Percentiles rank a stretch among this genome's conserved stretches.
Evolutionary conservation across 2,113 vertebrate species (phyloP).

Genomic region (Corythaeola cristata): DNA sequence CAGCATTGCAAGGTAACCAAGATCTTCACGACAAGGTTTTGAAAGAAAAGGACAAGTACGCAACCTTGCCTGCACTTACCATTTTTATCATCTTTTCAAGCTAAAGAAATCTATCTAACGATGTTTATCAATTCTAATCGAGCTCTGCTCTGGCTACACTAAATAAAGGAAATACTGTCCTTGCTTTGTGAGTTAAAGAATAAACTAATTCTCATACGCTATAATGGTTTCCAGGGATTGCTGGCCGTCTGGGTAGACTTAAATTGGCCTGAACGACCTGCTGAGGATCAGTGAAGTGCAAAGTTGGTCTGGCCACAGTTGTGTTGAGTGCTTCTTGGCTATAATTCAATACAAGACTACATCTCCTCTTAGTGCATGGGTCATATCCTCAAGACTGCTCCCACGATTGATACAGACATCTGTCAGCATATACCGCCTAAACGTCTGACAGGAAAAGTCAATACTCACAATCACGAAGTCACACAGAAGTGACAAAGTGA

Average conservation of each 20-base stretch:
- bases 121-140: not conserved
- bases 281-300: not conserved
- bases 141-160: not conserved
- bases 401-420: not conserved
- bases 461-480: not conserved
- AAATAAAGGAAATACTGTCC: not conserved
- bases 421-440: not conserved
- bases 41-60: not conserved
- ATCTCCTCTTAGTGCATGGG: not conserved
- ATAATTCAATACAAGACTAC: not conserved
- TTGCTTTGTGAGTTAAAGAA: not conserved
- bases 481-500: not conserved
- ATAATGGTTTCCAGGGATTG: not conserved
- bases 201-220: not conserved
- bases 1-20: slow-evolving; percentile 24
- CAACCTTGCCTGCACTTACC: not conserved
- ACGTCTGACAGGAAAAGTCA: not conserved
- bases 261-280: not conserved
- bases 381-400: not conserved
- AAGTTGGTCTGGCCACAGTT: slow-evolving; percentile 11
- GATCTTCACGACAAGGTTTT: not conserved
- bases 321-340: not conserved
- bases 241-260: not conserved
- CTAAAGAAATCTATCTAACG: not conserved
- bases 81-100: not conserved